A percentile compares a stretch with the other conserved stretches of the same genome.
phyloP scores from a whole-genome alignment of 2,113 vertebrate genomes.

The Tauraco erythrolophus region DNA sequence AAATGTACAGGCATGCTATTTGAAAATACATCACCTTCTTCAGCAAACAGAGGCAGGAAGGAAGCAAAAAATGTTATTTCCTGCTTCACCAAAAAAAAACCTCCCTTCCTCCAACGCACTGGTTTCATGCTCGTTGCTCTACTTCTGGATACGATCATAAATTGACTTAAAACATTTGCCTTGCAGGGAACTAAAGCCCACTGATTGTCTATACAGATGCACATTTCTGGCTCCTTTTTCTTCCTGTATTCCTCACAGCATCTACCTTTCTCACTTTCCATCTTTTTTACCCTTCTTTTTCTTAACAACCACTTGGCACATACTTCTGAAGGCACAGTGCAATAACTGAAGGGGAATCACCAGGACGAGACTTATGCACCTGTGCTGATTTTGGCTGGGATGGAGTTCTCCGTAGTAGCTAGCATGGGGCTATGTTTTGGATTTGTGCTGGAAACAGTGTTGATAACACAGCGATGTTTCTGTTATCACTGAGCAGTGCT shows the following conservation, averaged over 20 bases:
- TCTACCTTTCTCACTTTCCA: neutral
- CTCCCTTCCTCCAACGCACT: neutral
- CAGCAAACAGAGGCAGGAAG: constrained; percentile 4
- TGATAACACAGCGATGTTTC: too few species aligned
- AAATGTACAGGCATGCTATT: neutral
- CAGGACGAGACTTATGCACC: neutral
- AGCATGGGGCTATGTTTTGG: too few species aligned
- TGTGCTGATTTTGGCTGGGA: too few species aligned
- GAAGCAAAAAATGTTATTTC: neutral
- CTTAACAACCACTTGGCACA: neutral
- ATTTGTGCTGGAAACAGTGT: too few species aligned
- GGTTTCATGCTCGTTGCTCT: neutral
- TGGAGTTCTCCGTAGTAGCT: too few species aligned
- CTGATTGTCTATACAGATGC: neutral
- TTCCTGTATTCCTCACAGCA: neutral
- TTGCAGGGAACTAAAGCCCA: neutral
- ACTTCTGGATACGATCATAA: neutral
- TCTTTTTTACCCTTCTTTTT: neutral
- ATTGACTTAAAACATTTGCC: neutral
- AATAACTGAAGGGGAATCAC: neutral
- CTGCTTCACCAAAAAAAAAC: neutral
- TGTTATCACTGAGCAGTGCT: too few species aligned
- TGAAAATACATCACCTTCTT: neutral
- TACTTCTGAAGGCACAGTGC: neutral
- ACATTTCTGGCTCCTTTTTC: neutral